These are phyloP conservation scores for Hesperophylax magnus DNA, from an alignment of 1,140 invertebrate species.

Conservation along the genomic window DNA sequence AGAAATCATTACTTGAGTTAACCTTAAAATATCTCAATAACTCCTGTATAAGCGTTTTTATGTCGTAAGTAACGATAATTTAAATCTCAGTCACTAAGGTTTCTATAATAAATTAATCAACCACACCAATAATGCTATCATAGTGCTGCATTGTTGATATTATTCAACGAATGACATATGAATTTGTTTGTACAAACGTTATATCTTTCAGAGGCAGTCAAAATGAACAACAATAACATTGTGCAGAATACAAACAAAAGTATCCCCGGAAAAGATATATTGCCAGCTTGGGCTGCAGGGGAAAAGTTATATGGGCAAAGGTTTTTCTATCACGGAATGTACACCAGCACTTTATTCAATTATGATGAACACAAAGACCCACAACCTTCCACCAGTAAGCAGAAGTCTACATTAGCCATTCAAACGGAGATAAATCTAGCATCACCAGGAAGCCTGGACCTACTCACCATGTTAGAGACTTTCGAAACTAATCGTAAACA, in stretches of 20 bases:
- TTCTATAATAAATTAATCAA: no score
- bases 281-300: neutral
- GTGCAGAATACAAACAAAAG: neutral
- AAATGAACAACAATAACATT: neutral
- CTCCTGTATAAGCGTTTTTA: no score
- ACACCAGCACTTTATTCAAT: neutral
- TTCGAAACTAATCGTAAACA: neutral
- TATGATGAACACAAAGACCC: neutral
- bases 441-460: neutral
- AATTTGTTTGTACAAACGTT: neutral
- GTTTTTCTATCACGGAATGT: conserved; percentile 3
- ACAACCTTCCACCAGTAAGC: neutral
- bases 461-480: neutral
- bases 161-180: neutral
- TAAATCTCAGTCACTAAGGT: no score
- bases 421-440: no score
- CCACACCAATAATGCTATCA: no score
- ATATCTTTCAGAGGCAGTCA: neutral
- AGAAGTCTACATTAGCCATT: no score
- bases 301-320: conserved; percentile 24
- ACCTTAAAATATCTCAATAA: no score
- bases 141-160: no score
- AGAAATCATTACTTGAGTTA: no score
- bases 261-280: neutral
- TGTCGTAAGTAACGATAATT: no score